phyloP scores from a whole-genome alignment of 2,797 vertebrate species.

The Pseudochirops cupreus region DNA sequence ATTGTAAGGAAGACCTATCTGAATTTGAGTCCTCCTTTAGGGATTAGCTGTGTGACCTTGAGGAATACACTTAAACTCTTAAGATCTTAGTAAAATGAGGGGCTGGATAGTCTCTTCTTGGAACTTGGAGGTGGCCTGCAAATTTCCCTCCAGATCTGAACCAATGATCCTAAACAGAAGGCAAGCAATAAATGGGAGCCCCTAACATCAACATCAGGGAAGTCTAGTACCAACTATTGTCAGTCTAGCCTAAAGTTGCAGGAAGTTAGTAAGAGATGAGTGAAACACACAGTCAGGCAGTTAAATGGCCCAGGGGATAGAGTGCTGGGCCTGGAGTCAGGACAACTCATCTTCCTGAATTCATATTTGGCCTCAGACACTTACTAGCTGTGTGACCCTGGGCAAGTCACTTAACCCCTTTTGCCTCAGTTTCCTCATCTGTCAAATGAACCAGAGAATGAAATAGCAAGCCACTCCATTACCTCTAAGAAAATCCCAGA shows the following conservation, averaged over 20 bases:
- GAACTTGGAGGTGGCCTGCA: background rate
- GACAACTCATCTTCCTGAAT: background rate
- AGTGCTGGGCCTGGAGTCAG: background rate
- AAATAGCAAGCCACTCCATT: background rate
- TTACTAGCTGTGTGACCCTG: conserved; percentile 1
- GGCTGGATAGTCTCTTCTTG: no score
- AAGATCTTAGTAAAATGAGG: background rate
- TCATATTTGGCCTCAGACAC: background rate
- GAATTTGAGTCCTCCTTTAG: background rate
- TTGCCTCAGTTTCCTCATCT: background rate
- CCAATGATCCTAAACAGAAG: background rate
- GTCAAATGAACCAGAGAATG: background rate
- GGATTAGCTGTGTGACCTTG: background rate
- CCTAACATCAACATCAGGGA: background rate
- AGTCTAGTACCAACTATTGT: background rate
- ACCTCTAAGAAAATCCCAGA: background rate
- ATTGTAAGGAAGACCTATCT: background rate
- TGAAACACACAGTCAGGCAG: background rate
- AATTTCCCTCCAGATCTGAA: background rate
- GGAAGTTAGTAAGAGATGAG: background rate
- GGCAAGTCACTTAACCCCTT: background rate
- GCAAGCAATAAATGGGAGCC: background rate
- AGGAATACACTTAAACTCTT: background rate
- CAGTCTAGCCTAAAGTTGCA: background rate
- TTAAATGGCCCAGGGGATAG: background rate